These are phyloP conservation scores for Andrena fulva DNA, from an alignment of 2,888 invertebrate genomes.

Conservation along the genomic window DNA sequence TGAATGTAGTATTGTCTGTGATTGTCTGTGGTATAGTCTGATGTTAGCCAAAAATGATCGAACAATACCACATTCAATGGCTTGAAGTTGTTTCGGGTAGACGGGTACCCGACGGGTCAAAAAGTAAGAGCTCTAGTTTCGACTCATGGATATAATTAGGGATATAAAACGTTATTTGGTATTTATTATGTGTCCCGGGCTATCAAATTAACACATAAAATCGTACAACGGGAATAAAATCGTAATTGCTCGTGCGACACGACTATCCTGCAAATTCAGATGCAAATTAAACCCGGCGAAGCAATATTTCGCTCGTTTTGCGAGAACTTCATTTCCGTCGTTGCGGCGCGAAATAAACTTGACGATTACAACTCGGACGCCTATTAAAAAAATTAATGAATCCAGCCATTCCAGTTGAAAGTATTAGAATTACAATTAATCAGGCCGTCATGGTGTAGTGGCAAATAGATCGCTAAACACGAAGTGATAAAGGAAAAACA, in stretches of 20 bases:
- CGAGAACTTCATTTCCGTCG: conserved; percentile 29
- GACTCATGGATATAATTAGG: conserved; percentile 7
- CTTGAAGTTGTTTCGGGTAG: no score
- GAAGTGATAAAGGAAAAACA: background rate
- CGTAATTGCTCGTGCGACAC: conserved; percentile 50
- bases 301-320: conserved; percentile 50
- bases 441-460: background rate
- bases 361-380: conserved; percentile 23
- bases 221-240: conserved; percentile 39
- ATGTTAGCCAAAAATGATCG: no score
- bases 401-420: background rate
- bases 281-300: conserved; percentile 48
- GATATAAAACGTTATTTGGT: conserved; percentile 16
- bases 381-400: conserved; percentile 35
- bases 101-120: no score
- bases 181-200: conserved; percentile 25
- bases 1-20: no score
- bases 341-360: conserved; percentile 18
- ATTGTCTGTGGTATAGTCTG: no score
- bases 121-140: no score
- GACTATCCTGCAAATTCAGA: conserved; percentile 43
- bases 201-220: conserved; percentile 33
- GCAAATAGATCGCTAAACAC: background rate
- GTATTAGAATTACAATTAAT: conserved; percentile 15
- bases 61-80: no score